Conservation (phyloP, 2,113 vertebrate species). For the Gallinago media region DNA sequence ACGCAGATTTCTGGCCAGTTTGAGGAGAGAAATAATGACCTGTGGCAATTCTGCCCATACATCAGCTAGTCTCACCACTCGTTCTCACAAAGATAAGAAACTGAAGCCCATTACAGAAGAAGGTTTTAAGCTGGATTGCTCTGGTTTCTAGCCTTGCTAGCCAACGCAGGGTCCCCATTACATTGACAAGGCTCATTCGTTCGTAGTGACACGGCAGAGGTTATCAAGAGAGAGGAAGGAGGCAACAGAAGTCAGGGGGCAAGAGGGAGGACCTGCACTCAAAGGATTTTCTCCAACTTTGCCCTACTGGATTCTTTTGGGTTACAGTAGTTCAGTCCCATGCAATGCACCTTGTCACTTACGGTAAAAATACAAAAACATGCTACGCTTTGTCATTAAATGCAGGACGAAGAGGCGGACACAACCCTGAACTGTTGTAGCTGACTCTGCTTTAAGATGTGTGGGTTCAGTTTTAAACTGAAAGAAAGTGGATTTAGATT, state of each 20-base stretch:
- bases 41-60: not conserved
- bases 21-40: not conserved
- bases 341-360: not conserved
- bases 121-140: not conserved
- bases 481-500: no score
- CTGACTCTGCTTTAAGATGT: no score
- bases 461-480: no score
- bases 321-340: not conserved
- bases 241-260: not conserved
- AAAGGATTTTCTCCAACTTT: not conserved
- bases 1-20: not conserved
- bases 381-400: not conserved
- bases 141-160: not conserved
- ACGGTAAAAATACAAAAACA: not conserved
- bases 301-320: accelerated
- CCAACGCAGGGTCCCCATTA: not conserved
- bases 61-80: not conserved
- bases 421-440: no score
- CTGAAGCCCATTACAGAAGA: not conserved
- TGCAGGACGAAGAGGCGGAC: no score
- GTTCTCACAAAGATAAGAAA: not conserved
- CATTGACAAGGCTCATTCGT: not conserved
- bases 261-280: not conserved
- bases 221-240: accelerated
- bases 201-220: not conserved